These are phyloP conservation scores for Holacanthella duospinosa DNA, from an alignment of 2,888 invertebrate species.

Conservation along the genomic window DNA sequence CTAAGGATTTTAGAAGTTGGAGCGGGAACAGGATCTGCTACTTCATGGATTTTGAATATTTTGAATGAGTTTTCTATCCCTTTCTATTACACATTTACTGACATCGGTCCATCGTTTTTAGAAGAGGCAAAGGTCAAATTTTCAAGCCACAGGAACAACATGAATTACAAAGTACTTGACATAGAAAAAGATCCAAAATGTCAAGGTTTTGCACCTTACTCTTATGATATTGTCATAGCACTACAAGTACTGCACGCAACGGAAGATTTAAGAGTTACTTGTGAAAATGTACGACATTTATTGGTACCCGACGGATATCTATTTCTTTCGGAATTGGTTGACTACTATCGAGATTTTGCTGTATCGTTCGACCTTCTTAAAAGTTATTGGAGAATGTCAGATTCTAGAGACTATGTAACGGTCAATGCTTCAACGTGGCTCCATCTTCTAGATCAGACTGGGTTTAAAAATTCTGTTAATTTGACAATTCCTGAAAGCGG, in stretches of 20 bases:
- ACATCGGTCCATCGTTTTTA: not conserved
- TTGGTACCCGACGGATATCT: not conserved
- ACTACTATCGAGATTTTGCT: not conserved
- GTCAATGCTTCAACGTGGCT: not conserved
- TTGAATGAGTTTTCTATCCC: not conserved
- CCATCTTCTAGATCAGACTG: not conserved
- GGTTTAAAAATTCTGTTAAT: not conserved
- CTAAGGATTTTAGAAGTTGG: conserved; percentile 4
- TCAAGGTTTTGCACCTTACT: conserved; percentile 4
- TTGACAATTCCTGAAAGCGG: not conserved
- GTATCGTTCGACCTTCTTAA: conserved; percentile 1
- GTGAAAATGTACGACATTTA: not conserved
- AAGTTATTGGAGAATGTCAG: not conserved
- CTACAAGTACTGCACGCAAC: conserved; percentile 4
- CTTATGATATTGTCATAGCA: not conserved
- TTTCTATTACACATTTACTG: conserved; percentile 6
- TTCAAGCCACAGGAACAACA: not conserved
- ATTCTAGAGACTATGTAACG: not conserved
- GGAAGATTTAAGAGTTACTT: not conserved
- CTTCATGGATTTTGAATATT: not conserved
- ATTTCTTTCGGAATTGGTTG: not conserved
- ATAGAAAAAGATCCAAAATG: conserved; percentile 1
- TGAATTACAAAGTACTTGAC: not conserved
- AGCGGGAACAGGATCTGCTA: conserved; percentile 6
- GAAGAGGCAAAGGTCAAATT: not conserved